Conservation (phyloP, 2,797 vertebrate genomes). For the Manis pentadactyla region DNA sequence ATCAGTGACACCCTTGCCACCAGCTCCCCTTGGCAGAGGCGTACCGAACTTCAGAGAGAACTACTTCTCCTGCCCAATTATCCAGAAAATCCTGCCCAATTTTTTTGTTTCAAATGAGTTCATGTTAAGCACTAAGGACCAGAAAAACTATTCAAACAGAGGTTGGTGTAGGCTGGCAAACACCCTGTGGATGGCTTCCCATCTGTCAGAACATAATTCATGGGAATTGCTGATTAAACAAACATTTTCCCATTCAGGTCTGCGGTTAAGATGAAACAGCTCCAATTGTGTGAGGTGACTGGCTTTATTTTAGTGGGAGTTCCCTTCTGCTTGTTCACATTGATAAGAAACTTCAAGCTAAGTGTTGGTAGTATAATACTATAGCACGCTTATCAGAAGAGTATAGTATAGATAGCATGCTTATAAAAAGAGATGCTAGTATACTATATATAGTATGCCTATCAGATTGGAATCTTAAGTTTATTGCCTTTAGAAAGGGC, state of each 20-base stretch:
- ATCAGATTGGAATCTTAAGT: background rate
- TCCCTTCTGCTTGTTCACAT: slow-evolving; percentile 49
- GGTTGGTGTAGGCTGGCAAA: background rate
- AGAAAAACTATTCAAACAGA: background rate
- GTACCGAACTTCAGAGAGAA: background rate
- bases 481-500: background rate
- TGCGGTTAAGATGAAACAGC: background rate
- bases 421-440: background rate
- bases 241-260: background rate
- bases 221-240: slow-evolving; percentile 11
- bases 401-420: background rate
- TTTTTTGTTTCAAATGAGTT: slow-evolving; percentile 5
- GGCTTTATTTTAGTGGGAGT: slow-evolving; percentile 27
- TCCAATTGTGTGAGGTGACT: background rate
- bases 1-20: background rate
- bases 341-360: background rate
- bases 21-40: background rate
- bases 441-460: background rate
- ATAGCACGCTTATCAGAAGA: background rate
- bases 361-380: background rate
- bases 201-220: background rate
- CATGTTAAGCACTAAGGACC: background rate
- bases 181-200: background rate
- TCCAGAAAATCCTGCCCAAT: background rate
- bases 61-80: background rate